Base-by-base conservation (phyloP, 92 coral and sea anemone genomes). In the Blastomussa wellsi region DNA sequence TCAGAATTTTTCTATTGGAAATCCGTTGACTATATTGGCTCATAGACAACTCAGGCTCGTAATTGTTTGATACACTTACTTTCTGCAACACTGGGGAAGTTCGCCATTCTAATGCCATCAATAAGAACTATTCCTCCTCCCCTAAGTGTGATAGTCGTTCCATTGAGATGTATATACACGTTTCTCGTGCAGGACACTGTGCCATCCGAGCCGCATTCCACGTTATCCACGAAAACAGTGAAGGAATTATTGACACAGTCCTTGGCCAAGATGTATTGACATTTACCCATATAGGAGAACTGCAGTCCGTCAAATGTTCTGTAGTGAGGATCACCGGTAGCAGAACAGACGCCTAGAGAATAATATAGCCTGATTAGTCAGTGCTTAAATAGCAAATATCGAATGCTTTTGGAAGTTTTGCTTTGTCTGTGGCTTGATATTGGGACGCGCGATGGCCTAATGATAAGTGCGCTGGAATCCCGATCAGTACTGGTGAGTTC, bases 261-360 rank as follows among this genome's bases (percentile, higher is more conserved):
- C 83, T 94, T 91, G 20, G 96, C 98, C 10, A 95, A 92, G 47
- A 95, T 88, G 76, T 95, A 95, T 72, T 89, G 90, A 67, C 98
- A 95, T 55, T 72, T 66, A 0, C 98, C 98, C 91, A 83, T 91
- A 51, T 87, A 90, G 32, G 95, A 95, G 78, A 88, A 95, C 59
- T 82, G 80, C 52, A 89, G 87, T 16, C 98, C 98, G 84, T 95
- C 98, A 88, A 95, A 95, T 57, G 98, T 95, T 81, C 93, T 86
- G 92, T 91, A 95, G 87, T 95, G 98, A 1, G 96, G 91, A 32
- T 95, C 93, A 32, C 98, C 98, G 70, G 92, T 95, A 55, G 90
- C 91, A 3, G 98, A 83, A 59, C 98, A 95, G 38, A 93, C 88
- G 5, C 95, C 98, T 95, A 67, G 26, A 35, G 14, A 22, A 47